These are phyloP conservation scores for Oikopleura albicans DNA, from an alignment of 23 tunicate species.

Conservation along the genomic window DNA sequence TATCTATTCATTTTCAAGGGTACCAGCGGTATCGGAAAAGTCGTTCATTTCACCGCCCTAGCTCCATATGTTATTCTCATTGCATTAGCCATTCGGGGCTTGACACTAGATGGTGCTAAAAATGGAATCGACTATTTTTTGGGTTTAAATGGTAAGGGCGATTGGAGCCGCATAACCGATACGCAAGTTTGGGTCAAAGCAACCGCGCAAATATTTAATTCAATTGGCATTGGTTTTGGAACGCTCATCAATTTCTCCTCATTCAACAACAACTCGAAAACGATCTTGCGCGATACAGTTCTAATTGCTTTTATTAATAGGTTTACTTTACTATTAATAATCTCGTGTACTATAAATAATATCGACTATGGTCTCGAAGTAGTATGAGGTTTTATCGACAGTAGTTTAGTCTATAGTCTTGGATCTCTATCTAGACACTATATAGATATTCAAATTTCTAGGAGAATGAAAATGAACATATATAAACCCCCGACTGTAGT, in stretches of 20 bases:
- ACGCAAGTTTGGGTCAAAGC: slow-evolving; percentile 62
- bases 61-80: slow-evolving; percentile 57
- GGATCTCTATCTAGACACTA: no score
- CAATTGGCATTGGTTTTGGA: slow-evolving; percentile 72
- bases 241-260: slow-evolving; percentile 66
- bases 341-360: no score
- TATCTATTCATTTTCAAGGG: slow-evolving; percentile 63
- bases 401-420: no score
- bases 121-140: slow-evolving; percentile 41
- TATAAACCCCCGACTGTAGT: no score
- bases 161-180: slow-evolving; percentile 2
- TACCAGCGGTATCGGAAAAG: slow-evolving; percentile 22
- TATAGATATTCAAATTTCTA: no score
- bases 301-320: slow-evolving; percentile 42
- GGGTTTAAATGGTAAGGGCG: slow-evolving; percentile 34
- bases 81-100: slow-evolving; percentile 27
- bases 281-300: slow-evolving; percentile 44
- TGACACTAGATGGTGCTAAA: slow-evolving; percentile 40
- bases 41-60: slow-evolving; percentile 54
- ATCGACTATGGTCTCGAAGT: no score
- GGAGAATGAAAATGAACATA: no score
- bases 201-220: slow-evolving; percentile 65
- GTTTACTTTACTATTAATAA: no score
- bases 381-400: no score
- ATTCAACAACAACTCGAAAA: slow-evolving; percentile 37